Conservation (phyloP, 2,888 invertebrate species). For the Loripinus fragilis region DNA sequence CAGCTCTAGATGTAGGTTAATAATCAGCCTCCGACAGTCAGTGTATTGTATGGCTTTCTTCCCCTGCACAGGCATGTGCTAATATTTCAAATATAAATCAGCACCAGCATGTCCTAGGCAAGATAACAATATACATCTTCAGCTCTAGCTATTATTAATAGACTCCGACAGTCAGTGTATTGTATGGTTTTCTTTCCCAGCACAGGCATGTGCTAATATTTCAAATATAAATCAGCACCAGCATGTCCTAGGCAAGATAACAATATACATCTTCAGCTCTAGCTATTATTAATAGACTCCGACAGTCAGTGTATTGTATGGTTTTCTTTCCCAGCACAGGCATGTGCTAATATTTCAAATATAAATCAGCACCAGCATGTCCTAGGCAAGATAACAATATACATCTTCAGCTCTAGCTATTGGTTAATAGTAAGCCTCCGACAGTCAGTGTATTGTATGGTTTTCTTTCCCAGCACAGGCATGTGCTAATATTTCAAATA, state of each 20-base stretch:
- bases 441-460: no score
- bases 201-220: background rate
- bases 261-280: no score
- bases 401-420: background rate
- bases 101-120: constrained; percentile 19
- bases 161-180: no score
- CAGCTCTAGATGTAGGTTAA: no score
- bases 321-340: constrained; percentile 23
- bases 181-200: background rate
- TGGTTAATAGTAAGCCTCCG: no score
- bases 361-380: constrained; percentile 28
- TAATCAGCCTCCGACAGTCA: background rate
- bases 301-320: no score
- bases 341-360: constrained; percentile 29
- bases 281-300: no score
- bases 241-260: constrained; percentile 19
- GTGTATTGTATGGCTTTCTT: background rate
- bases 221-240: constrained; percentile 14
- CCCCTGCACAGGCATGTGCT: constrained; percentile 33
- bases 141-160: no score
- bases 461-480: constrained; percentile 23
- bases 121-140: constrained; percentile 4
- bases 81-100: constrained; percentile 12
- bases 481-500: constrained; percentile 26
- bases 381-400: constrained; percentile 21